Evolutionary conservation across 1,140 invertebrate species (phyloP).

Genomic region (Lasioglossum baleicum): DNA sequence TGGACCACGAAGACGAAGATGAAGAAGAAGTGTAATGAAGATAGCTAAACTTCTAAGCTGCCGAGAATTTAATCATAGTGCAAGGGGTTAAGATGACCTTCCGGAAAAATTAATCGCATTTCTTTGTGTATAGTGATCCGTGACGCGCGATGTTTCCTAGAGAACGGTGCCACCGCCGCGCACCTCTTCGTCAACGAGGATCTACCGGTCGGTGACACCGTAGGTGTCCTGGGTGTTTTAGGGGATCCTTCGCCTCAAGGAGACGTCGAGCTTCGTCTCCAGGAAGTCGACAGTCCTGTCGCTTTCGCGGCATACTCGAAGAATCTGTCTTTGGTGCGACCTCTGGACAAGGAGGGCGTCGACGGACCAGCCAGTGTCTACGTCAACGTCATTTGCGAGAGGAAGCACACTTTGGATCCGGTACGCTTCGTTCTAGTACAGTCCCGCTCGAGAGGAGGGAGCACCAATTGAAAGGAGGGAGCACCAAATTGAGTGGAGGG

Average conservation of each 20-base stretch:
- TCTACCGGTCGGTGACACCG: constrained; percentile 86
- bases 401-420: constrained; percentile 89
- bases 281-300: constrained; percentile 89
- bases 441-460: too few relatives aligned
- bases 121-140: constrained; percentile 79
- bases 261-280: constrained; percentile 88
- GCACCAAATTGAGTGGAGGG: too few relatives aligned
- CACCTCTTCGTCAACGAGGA: constrained; percentile 95
- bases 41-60: too few relatives aligned
- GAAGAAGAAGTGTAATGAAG: too few relatives aligned
- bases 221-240: constrained; percentile 88
- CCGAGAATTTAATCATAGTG: too few relatives aligned
- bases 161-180: constrained; percentile 93
- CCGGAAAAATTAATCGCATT: too few relatives aligned
- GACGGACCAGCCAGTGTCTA: constrained; percentile 91
- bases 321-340: constrained; percentile 88
- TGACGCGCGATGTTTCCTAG: constrained; percentile 92
- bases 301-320: constrained; percentile 87
- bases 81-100: too few relatives aligned
- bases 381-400: constrained; percentile 91
- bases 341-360: constrained; percentile 92
- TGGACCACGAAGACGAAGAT: too few relatives aligned
- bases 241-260: constrained; percentile 88
- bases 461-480: too few relatives aligned
- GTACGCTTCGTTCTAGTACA: constrained; percentile 67